Evolutionary conservation across 2,113 vertebrate genomes (phyloP), one percentile per base, ranked within the genome.

Genomic region (Odocoileus virginianus): DNA sequence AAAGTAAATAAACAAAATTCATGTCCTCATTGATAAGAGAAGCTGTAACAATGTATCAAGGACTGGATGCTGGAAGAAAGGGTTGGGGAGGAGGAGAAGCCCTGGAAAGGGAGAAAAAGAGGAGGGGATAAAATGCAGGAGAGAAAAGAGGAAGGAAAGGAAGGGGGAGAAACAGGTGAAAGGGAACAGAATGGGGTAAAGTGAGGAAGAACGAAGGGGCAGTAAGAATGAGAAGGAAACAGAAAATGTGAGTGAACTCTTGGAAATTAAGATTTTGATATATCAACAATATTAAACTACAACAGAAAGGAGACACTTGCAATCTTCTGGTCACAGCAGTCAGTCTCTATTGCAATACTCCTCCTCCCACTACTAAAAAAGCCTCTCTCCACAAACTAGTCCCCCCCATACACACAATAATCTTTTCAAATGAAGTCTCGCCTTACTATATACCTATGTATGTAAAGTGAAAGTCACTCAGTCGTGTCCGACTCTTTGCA

Each of bases 1-100:
- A 93, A 76, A 84, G 40, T 27, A 43, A 92, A 79, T 71, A n/a
- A 92, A 83, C n/a, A 86, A 67, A 96, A 76, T 50, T 86, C 61
- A 76, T 90, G 33, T 86, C 45, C 27, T 64, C 55, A 71, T 33
- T 43, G 52, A 47, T 36, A 55, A 93, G 9, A 89, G 25, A 78
- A 87, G 36, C 81, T 61, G 36, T 17, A 57, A 55, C 33, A 60
- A 52, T 19, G 57, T 14, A 52, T 84, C 36, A 74, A 79, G 36
- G 88, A 91, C 14, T 88, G 47, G 43, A 55, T 50, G 19, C 30
- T 13, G 8, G 21, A 36, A n/a, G n/a, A 45, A 7, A n/a, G 21
- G 74, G n/a, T 21, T 13, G 3, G 2, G 27, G 6, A 50, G 47
- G 10, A 83, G 40, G 1, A 88, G 16, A 84, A 82, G 28, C 25